Conservation (phyloP, 2,888 invertebrate genomes). For the Petrolisthes manimaculis region DNA sequence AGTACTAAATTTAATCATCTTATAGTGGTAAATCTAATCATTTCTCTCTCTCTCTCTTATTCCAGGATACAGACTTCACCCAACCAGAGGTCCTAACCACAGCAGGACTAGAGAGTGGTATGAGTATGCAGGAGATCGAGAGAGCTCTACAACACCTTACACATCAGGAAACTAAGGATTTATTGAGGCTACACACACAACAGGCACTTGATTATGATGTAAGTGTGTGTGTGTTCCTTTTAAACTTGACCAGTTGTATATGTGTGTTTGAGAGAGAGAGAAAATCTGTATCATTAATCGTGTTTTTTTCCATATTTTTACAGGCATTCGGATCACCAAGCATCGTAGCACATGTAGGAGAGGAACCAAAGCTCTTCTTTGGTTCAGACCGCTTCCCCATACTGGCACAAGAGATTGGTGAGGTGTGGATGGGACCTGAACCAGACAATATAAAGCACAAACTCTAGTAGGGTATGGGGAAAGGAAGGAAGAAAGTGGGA, state of each 20-base stretch:
- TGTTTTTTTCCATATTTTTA: slow-evolving; percentile 42
- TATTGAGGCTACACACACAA: slow-evolving; percentile 68
- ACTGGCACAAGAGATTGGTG: slow-evolving; percentile 70
- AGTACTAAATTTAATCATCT: no score
- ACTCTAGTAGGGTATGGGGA: neutral
- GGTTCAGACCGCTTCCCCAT: slow-evolving; percentile 71
- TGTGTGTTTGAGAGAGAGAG: no score
- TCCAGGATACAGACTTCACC: slow-evolving; percentile 69
- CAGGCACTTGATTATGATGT: slow-evolving; percentile 69
- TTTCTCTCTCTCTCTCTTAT: neutral
- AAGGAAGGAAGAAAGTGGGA: no score
- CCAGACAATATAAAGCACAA: slow-evolving; percentile 24
- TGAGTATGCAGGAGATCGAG: slow-evolving; percentile 67
- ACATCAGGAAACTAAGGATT: slow-evolving; percentile 68
- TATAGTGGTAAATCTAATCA: no score
- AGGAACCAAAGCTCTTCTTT: slow-evolving; percentile 69
- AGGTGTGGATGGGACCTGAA: slow-evolving; percentile 66
- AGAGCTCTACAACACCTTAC: slow-evolving; percentile 66
- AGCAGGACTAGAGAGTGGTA: slow-evolving; percentile 67
- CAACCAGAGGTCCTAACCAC: slow-evolving; percentile 67
- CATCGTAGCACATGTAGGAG: slow-evolving; percentile 68
- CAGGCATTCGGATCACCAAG: slow-evolving; percentile 71
- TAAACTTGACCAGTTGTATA: no score
- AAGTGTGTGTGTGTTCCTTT: slow-evolving; percentile 35
- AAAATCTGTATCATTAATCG: neutral